Percentiles rank a stretch among this genome's conserved stretches.
phyloP scores from a whole-genome alignment of 2,797 vertebrate genomes.

The Adrianichthys oophorus region DNA sequence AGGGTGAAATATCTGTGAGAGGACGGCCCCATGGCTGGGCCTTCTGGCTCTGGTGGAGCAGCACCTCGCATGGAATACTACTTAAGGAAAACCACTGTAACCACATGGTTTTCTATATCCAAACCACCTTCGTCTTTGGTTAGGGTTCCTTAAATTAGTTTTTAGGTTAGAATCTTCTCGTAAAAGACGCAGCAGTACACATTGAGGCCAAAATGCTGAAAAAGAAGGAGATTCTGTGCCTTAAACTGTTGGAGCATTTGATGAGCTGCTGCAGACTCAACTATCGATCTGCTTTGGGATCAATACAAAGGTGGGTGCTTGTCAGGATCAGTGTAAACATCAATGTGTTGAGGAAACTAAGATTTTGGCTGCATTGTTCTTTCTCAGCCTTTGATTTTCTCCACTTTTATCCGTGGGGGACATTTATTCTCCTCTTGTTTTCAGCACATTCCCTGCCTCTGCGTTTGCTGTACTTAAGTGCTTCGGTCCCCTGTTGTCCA shows the following conservation, averaged over 20 bases:
- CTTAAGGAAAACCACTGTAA: not conserved
- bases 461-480: not conserved
- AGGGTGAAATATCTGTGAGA: too few species aligned
- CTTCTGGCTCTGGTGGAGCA: too few species aligned
- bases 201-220: not conserved
- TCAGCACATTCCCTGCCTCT: not conserved
- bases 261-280: slow-evolving; percentile 28
- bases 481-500: slow-evolving; percentile 5
- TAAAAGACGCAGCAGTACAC: not conserved
- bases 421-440: slow-evolving; percentile 1
- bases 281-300: slow-evolving; percentile 52
- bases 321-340: slow-evolving; percentile 53
- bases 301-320: slow-evolving; percentile 44
- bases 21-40: too few species aligned
- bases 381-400: slow-evolving; percentile 21
- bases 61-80: not conserved
- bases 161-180: not conserved
- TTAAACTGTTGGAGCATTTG: slow-evolving; percentile 7
- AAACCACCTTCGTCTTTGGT: not conserved
- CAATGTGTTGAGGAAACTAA: slow-evolving; percentile 40
- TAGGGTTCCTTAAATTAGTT: too few species aligned
- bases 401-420: slow-evolving; percentile 11
- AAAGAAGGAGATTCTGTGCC: not conserved
- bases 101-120: not conserved
- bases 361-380: slow-evolving; percentile 39